A percentile compares a stretch with the other conserved stretches of the same genome.
Evolutionary conservation across 2,797 vertebrate genomes (phyloP).

Genomic region (Acrossocheilus fasciatus): DNA sequence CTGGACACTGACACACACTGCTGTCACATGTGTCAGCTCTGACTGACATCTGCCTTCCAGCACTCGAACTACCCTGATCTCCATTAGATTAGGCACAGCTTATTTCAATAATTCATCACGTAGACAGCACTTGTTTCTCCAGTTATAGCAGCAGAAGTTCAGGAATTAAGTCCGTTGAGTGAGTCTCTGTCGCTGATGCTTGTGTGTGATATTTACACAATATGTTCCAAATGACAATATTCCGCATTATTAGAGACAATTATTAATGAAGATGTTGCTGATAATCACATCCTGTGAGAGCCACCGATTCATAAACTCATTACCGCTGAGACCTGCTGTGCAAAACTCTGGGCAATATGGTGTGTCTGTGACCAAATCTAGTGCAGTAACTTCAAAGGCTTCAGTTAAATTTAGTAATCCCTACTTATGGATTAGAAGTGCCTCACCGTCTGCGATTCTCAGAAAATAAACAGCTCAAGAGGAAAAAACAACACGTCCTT

Average conservation of each 20-base stretch:
- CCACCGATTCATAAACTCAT: conserved; percentile 61
- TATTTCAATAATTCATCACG: conserved; percentile 65
- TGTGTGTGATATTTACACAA: conserved; percentile 22
- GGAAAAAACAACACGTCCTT: conserved; percentile 40
- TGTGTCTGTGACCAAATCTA: conserved; percentile 62
- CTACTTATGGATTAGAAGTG: conserved; percentile 54
- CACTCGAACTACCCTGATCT: conserved; percentile 38
- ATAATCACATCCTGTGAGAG: conserved; percentile 48
- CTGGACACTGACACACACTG: conserved; percentile 53
- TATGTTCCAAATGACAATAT: conserved; percentile 8
- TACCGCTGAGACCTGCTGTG: conserved; percentile 56
- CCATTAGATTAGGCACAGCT: conserved; percentile 50
- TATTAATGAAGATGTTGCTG: conserved; percentile 48
- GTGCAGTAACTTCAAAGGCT: conserved; percentile 60
- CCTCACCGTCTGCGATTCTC: conserved; percentile 19
- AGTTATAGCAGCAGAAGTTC: conserved; percentile 19
- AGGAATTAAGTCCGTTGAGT: not conserved
- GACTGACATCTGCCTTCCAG: conserved; percentile 63
- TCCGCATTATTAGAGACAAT: conserved; percentile 32
- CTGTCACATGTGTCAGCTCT: conserved; percentile 58
- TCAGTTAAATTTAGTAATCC: conserved; percentile 59
- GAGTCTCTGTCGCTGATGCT: not conserved
- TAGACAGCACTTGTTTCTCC: conserved; percentile 45
- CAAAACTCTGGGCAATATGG: conserved; percentile 52
- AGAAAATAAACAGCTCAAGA: conserved; percentile 47